A percentile compares a stretch with the other conserved stretches of the same genome.
Evolutionary conservation across 2,113 vertebrate genomes (phyloP).

Genomic region (Tupaia chinensis): DNA sequence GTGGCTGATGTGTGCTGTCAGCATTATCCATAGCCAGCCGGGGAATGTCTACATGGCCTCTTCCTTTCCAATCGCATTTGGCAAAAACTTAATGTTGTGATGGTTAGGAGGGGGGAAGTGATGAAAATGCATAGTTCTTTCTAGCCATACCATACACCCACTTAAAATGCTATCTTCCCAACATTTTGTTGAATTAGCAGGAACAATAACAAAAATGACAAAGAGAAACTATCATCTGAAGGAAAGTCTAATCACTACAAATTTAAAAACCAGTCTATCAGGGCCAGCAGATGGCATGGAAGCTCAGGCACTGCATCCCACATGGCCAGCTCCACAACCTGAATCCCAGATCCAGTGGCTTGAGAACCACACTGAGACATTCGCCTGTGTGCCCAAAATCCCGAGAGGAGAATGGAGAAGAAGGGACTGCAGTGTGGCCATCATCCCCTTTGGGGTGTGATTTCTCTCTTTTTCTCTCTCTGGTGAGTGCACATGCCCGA

Average conservation of each 20-base stretch:
- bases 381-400: no score
- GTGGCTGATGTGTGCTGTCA: conserved; percentile 87
- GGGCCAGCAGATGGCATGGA: no score
- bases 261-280: background rate
- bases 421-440: no score
- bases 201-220: conserved; percentile 35
- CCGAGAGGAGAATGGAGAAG: no score
- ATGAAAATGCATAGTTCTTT: conserved; percentile 53
- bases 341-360: no score
- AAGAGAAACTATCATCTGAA: background rate
- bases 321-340: no score
- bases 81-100: conserved; percentile 9
- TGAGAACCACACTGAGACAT: no score
- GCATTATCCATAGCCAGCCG: conserved; percentile 64
- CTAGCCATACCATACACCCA: background rate
- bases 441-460: no score
- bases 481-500: no score
- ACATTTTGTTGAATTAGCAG: background rate
- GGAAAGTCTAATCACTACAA: background rate
- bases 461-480: no score
- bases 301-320: no score
- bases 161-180: conserved; percentile 59
- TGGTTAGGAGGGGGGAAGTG: conserved; percentile 41
- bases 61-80: conserved; percentile 48
- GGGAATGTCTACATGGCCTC: background rate